phyloP scores from a whole-genome alignment of 2,888 invertebrate genomes.

The Apamea anceps region DNA sequence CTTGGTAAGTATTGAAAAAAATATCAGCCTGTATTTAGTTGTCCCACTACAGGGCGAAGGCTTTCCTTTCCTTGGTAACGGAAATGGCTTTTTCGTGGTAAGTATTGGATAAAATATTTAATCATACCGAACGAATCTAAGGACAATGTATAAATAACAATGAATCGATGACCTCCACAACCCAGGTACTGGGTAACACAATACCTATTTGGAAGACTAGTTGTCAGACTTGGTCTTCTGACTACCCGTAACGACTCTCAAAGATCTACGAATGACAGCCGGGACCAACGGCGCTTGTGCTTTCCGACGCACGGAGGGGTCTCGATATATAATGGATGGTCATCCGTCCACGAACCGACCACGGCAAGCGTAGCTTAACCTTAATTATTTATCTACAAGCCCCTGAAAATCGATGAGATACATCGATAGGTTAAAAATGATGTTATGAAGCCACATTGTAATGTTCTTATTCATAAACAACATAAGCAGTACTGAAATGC shows the following conservation, averaged over 20 bases:
- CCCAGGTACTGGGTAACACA: neutral
- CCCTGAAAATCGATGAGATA: neutral
- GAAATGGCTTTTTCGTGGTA: neutral
- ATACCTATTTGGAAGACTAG: neutral
- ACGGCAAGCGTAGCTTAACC: neutral
- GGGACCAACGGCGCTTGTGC: neutral
- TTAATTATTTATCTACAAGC: too few relatives aligned
- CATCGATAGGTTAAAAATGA: neutral
- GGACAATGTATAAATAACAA: neutral
- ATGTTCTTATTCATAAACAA: slow-evolving; percentile 5
- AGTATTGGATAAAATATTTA: slow-evolving; percentile 1
- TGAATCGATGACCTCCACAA: neutral
- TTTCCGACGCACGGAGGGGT: neutral
- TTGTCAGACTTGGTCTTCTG: neutral
- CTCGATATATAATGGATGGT: neutral
- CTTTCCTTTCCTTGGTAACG: neutral
- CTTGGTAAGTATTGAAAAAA: neutral
- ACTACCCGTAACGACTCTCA: neutral
- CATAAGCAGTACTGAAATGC: slow-evolving; percentile 24
- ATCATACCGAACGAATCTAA: neutral
- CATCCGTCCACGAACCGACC: neutral
- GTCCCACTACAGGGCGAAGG: neutral
- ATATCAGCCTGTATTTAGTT: neutral
- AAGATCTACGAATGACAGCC: neutral
- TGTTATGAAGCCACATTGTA: neutral